Percentiles rank a stretch among this genome's conserved stretches.
Evolutionary conservation across 30 jellyfish, hydroid and myxozoan genomes (phyloP).

Genomic region (Clytia hemisphaerica): DNA sequence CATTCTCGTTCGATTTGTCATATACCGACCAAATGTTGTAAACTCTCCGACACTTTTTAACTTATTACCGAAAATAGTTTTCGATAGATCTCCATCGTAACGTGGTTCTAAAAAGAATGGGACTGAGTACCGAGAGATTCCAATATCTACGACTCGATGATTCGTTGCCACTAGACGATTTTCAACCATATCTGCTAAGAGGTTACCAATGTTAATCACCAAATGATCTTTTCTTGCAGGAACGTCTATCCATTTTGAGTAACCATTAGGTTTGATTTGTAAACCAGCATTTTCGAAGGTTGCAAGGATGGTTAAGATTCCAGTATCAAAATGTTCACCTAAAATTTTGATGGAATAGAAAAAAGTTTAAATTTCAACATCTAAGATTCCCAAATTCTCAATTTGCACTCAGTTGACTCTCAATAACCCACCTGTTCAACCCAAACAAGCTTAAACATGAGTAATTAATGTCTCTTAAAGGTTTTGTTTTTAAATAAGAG

Average conservation of each 20-base stretch:
- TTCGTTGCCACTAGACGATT: conserved; percentile 52
- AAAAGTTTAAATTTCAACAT: too few relatives aligned
- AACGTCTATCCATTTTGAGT: conserved; percentile 56
- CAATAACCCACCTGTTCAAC: too few relatives aligned
- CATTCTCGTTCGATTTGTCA: conserved; percentile 76
- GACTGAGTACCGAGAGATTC: conserved; percentile 63
- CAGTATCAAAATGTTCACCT: conserved; percentile 61
- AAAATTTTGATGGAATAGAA: too few relatives aligned
- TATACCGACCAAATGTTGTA: conserved; percentile 72
- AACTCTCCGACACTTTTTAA: conserved; percentile 21
- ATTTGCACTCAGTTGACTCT: too few relatives aligned
- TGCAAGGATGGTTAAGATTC: conserved; percentile 56
- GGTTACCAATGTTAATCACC: conserved; percentile 54
- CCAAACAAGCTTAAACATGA: too few relatives aligned
- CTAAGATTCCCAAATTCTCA: too few relatives aligned
- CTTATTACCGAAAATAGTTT: conserved; percentile 44
- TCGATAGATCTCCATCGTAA: conserved; percentile 68
- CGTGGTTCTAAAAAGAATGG: conserved; percentile 62
- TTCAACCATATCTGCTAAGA: conserved; percentile 32
- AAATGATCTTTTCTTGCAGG: conserved; percentile 48
- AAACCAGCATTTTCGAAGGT: conserved; percentile 57
- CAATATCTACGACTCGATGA: conserved; percentile 73
- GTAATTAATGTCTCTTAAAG: too few relatives aligned
- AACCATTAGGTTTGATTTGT: conserved; percentile 55
- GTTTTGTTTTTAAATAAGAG: too few relatives aligned